These are phyloP conservation scores for Oxyruncus cristatus DNA, from an alignment of 2,113 vertebrate genomes.

Conservation along the genomic window DNA sequence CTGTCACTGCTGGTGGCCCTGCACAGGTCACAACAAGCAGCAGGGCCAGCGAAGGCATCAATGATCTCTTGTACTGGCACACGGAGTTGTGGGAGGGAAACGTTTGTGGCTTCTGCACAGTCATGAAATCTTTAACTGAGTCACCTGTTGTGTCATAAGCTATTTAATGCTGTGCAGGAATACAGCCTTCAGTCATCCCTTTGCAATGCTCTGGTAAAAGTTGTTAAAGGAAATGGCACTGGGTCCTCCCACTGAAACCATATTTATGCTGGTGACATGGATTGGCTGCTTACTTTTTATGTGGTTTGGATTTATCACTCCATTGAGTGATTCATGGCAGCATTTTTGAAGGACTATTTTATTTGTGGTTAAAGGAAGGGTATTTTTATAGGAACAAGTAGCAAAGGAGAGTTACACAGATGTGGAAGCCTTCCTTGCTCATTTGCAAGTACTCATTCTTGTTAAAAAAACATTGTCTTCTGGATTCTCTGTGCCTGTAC, in stretches of 20 bases:
- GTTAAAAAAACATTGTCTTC: background rate
- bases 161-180: background rate
- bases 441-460: background rate
- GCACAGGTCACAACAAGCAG: background rate
- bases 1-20: background rate
- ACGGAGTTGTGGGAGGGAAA: background rate
- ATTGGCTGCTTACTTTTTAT: background rate
- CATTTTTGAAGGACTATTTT: conserved; percentile 16
- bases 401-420: background rate
- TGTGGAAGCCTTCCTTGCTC: background rate
- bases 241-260: background rate
- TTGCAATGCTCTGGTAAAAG: background rate
- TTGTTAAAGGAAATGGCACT: background rate
- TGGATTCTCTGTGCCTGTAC: background rate
- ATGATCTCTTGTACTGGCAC: background rate
- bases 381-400: background rate
- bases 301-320: conserved; percentile 19
- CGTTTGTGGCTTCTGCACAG: background rate
- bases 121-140: background rate
- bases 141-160: background rate
- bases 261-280: background rate
- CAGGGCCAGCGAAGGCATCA: background rate
- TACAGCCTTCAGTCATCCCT: background rate
- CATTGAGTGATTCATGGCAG: background rate
- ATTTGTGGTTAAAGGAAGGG: conserved; percentile 1